Evolutionary conservation across 1,140 invertebrate genomes (phyloP).

Genomic region (Hyles vespertilio): DNA sequence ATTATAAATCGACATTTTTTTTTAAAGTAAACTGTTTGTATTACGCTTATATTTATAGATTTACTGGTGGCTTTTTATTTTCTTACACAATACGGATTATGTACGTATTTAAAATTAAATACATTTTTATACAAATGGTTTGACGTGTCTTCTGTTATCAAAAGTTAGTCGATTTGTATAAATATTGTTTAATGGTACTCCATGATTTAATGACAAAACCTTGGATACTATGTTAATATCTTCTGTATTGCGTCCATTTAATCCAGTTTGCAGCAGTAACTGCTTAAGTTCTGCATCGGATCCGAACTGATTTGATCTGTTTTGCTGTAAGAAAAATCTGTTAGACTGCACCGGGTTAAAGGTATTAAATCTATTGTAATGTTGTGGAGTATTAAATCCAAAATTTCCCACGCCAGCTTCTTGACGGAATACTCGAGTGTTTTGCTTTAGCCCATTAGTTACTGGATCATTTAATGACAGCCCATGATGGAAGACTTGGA

Average conservation of each 20-base stretch:
- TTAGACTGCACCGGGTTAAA: slow-evolving; percentile 47
- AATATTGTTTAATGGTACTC: slow-evolving; percentile 56
- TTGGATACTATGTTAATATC: slow-evolving; percentile 88
- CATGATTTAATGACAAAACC: slow-evolving; percentile 85
- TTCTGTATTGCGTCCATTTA: slow-evolving; percentile 78
- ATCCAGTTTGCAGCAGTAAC: slow-evolving; percentile 79
- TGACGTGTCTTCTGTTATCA: slow-evolving; percentile 51
- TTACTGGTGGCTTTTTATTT: no score
- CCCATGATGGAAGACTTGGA: slow-evolving; percentile 37
- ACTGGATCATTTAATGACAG: slow-evolving; percentile 44
- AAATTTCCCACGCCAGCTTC: slow-evolving; percentile 76
- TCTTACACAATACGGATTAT: no score
- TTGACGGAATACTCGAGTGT: slow-evolving; percentile 66
- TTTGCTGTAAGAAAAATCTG: slow-evolving; percentile 39
- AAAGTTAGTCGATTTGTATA: slow-evolving; percentile 51
- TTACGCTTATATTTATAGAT: no score
- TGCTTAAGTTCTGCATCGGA: slow-evolving; percentile 80
- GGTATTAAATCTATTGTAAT: slow-evolving; percentile 49
- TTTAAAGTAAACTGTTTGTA: no score
- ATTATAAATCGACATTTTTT: no score
- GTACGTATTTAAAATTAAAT: no score
- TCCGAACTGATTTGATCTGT: slow-evolving; percentile 44
- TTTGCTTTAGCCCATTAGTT: slow-evolving; percentile 47
- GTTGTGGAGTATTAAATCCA: slow-evolving; percentile 55
- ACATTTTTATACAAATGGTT: slow-evolving; percentile 25